Conservation (phyloP, 2,113 vertebrate genomes). For the Paracanthobrama guichenoti region DNA sequence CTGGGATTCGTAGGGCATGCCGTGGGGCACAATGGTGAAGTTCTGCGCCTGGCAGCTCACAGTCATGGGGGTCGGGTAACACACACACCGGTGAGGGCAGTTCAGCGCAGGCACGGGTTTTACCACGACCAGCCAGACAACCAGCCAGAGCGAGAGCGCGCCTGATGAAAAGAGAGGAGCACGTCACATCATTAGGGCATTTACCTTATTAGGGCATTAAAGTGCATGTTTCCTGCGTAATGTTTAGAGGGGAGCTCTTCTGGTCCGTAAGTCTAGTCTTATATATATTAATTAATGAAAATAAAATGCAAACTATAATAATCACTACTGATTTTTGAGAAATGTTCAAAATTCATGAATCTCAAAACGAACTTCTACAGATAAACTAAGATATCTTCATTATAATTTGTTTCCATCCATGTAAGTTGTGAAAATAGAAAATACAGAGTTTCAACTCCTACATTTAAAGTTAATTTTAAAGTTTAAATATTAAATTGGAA, state of each 20-base stretch:
- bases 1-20: constrained; percentile 88
- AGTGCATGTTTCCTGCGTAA: not conserved
- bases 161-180: constrained; percentile 64
- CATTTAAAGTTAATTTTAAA: not conserved
- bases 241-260: constrained; percentile 45
- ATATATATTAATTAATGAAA: not conserved
- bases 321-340: not conserved
- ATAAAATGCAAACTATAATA: not conserved
- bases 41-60: constrained; percentile 99
- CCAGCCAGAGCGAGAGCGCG: constrained; percentile 80
- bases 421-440: not conserved
- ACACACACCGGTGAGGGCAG: constrained; percentile 92
- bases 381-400: not conserved
- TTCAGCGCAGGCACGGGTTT: constrained; percentile 77
- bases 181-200: constrained; percentile 44
- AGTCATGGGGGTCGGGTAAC: constrained; percentile 93
- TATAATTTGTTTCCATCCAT: not conserved
- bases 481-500: not conserved
- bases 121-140: constrained; percentile 82
- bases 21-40: constrained; percentile 88
- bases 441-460: not conserved
- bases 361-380: not conserved
- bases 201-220: not conserved
- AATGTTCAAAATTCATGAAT: not conserved
- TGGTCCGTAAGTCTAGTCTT: not conserved